Conservation (phyloP, 2,113 vertebrate species). For the Paratilapia polleni region DNA sequence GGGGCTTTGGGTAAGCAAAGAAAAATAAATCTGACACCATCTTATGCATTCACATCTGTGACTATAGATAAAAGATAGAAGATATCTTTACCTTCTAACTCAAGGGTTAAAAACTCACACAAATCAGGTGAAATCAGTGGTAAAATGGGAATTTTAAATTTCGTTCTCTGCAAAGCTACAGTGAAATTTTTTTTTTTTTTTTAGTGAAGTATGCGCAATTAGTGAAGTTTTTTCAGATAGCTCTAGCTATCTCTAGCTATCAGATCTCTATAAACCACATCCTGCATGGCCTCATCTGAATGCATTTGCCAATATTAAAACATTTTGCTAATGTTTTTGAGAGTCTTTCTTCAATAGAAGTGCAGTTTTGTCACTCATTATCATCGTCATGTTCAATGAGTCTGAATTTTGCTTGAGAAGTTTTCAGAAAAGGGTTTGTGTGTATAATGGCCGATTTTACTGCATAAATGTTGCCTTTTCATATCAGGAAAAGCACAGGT, state of each 20-base stretch:
- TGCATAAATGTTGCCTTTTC: background rate
- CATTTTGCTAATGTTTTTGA: background rate
- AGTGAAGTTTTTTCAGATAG: background rate
- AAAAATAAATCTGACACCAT: background rate
- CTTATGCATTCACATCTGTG: background rate
- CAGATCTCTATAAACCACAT: constrained; percentile 61
- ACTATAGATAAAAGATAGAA: background rate
- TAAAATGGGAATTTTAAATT: background rate
- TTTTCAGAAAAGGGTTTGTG: background rate
- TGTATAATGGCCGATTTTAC: background rate
- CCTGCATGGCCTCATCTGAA: constrained; percentile 29
- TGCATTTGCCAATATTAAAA: constrained; percentile 11
- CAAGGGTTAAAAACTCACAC: background rate
- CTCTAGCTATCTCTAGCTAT: background rate
- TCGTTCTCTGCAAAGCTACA: background rate
- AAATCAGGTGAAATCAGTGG: background rate
- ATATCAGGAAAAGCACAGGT: background rate
- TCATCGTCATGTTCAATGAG: background rate
- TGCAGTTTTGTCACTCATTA: too few species aligned
- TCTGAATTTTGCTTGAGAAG: background rate
- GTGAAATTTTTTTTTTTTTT: accelerated
- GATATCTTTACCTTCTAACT: background rate
- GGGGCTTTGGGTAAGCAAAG: constrained; percentile 78
- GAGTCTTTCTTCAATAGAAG: background rate
- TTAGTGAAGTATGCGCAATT: background rate